Evolutionary conservation across 1,140 invertebrate genomes (phyloP).

Genomic region (Psilanteris sp.): DNA sequence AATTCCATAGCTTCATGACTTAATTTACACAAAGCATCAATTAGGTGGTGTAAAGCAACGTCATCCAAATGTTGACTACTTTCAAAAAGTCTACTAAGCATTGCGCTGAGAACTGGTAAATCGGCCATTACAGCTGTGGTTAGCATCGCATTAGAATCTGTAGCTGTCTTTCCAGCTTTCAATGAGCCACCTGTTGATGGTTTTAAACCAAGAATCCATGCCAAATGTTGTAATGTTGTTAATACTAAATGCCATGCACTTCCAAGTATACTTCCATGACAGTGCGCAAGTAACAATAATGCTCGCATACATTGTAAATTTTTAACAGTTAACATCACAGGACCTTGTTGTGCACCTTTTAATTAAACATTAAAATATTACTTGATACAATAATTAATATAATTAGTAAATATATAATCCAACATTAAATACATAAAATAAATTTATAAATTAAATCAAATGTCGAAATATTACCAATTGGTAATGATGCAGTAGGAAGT

Average conservation of each 20-base stretch:
- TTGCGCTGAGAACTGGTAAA: constrained; percentile 93
- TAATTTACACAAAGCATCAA: constrained; percentile 97
- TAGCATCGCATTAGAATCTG: constrained; percentile 94
- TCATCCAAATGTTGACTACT: constrained; percentile 96
- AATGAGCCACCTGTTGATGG: constrained; percentile 94
- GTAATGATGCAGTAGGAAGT: constrained; percentile 89
- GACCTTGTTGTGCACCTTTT: constrained; percentile 91
- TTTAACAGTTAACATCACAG: constrained; percentile 98
- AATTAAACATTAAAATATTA: too few species aligned
- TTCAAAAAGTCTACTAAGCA: constrained; percentile 96
- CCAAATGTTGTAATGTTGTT: constrained; percentile 96
- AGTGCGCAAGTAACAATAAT: constrained; percentile 92
- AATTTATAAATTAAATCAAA: too few species aligned
- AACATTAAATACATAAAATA: too few species aligned
- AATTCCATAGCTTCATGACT: constrained; percentile 98
- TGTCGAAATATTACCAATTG: constrained; percentile 84
- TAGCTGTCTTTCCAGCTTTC: constrained; percentile 86
- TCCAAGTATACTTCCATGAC: constrained; percentile 94
- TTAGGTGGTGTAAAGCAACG: constrained; percentile 96
- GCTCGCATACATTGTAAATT: constrained; percentile 98
- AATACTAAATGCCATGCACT: constrained; percentile 97
- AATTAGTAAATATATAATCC: too few species aligned
- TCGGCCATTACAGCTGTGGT: constrained; percentile 98
- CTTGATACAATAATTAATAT: too few species aligned
- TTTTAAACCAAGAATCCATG: constrained; percentile 98